Evolutionary conservation across 2,797 vertebrate species (phyloP).

Genomic region (Fistularia tabacaria): DNA sequence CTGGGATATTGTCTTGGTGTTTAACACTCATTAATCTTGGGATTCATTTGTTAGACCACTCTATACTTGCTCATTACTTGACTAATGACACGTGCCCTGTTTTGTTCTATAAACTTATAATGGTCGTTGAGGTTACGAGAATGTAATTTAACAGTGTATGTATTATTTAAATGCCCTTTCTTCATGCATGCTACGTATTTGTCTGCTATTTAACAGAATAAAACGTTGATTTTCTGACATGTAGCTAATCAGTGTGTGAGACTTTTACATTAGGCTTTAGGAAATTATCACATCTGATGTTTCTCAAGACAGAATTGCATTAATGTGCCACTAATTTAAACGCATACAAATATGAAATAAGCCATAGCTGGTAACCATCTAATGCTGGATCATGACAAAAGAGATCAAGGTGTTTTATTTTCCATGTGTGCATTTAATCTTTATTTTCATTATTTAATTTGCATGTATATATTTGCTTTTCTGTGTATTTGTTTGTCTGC

Average conservation of each 20-base stretch:
- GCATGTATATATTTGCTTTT: no score
- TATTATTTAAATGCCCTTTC: slow-evolving; percentile 51
- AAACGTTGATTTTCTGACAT: slow-evolving; percentile 54
- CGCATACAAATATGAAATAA: no score
- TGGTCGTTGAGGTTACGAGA: no score
- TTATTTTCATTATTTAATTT: no score
- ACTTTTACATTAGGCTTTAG: no score
- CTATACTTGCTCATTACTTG: neutral
- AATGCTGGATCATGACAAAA: no score
- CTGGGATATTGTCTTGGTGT: slow-evolving; percentile 1
- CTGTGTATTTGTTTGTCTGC: no score
- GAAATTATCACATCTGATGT: no score
- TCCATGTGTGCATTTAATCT: no score
- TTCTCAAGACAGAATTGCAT: neutral
- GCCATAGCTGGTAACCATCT: no score
- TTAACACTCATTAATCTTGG: neutral
- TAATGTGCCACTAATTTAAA: neutral
- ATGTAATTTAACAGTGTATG: neutral
- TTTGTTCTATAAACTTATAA: slow-evolving; percentile 24
- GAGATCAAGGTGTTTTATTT: no score
- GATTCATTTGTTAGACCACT: slow-evolving; percentile 3
- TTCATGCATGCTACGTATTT: slow-evolving; percentile 55
- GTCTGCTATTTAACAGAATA: slow-evolving; percentile 58
- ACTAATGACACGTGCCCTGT: slow-evolving; percentile 13
- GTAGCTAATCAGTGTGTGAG: slow-evolving; percentile 3